phyloP scores from a whole-genome alignment of 2,888 invertebrate genomes.

The Zaprionus bogoriensis region DNA sequence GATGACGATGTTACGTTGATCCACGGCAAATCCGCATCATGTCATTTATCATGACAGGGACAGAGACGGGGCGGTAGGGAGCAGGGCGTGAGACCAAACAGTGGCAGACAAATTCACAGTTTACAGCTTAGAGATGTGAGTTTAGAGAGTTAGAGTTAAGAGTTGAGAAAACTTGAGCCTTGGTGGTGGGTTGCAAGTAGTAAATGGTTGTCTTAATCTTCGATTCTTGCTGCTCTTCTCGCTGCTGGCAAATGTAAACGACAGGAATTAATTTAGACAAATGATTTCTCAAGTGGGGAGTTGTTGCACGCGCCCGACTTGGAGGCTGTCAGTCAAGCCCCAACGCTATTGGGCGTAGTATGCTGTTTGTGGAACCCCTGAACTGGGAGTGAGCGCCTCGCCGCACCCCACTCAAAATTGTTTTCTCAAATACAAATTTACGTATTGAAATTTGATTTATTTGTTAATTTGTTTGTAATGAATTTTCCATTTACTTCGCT shows the following conservation, averaged over 20 bases:
- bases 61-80: background rate
- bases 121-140: no score
- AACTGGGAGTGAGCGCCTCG: background rate
- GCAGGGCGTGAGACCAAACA: conserved; percentile 55
- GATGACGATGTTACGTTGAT: no score
- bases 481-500: conserved; percentile 76
- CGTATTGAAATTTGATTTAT: conserved; percentile 83
- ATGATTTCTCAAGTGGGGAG: conserved; percentile 81
- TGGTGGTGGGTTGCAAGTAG: conserved; percentile 54
- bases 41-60: conserved; percentile 75
- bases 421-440: conserved; percentile 80
- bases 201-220: conserved; percentile 83
- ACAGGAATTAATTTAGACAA: conserved; percentile 84
- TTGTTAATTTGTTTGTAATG: conserved; percentile 83
- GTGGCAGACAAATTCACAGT: conserved; percentile 4
- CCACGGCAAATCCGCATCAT: conserved; percentile 64
- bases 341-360: conserved; percentile 69
- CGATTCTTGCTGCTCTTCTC: conserved; percentile 77
- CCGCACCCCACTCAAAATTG: conserved; percentile 75
- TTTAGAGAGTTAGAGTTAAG: conserved; percentile 1
- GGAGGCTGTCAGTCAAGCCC: conserved; percentile 71
- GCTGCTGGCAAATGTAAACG: conserved; percentile 82
- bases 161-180: conserved; percentile 12
- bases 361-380: conserved; percentile 46
- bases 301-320: conserved; percentile 65